Evolutionary conservation across 2,888 invertebrate genomes (phyloP).

Genomic region (Drosophila mayaguana): DNA sequence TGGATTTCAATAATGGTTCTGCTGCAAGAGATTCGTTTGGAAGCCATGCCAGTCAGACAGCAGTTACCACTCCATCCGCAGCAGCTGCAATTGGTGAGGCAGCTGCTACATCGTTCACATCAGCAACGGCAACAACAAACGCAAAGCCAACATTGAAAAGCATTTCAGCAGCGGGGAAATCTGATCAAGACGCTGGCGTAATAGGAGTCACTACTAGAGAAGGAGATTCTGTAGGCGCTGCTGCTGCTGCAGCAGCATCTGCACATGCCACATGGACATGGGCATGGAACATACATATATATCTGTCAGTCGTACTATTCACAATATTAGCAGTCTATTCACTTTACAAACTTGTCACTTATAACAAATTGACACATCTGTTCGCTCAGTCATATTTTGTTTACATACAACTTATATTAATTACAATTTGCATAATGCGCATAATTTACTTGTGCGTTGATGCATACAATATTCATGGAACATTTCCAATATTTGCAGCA

Average conservation of each 20-base stretch:
- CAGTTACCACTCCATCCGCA: slow-evolving; percentile 75
- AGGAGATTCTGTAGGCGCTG: neutral
- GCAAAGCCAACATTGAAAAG: slow-evolving; percentile 23
- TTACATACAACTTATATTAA: slow-evolving; percentile 92
- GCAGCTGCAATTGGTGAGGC: slow-evolving; percentile 72
- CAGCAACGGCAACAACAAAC: slow-evolving; percentile 82
- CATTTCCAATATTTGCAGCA: slow-evolving; percentile 91
- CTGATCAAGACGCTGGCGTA: neutral
- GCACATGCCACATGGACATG: slow-evolving; percentile 89
- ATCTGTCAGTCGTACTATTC: slow-evolving; percentile 93
- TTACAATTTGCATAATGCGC: slow-evolving; percentile 92
- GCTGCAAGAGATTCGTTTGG: neutral
- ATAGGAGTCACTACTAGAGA: slow-evolving; percentile 53
- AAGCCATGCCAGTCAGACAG: slow-evolving; percentile 21
- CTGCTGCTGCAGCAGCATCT: slow-evolving; percentile 62
- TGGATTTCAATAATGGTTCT: slow-evolving; percentile 62
- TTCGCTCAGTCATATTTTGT: slow-evolving; percentile 95
- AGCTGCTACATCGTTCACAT: slow-evolving; percentile 58
- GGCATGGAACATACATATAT: slow-evolving; percentile 96
- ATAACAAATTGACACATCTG: slow-evolving; percentile 94
- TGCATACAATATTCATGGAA: slow-evolving; percentile 94
- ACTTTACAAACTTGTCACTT: slow-evolving; percentile 93
- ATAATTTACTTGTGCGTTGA: slow-evolving; percentile 96
- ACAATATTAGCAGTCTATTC: slow-evolving; percentile 93
- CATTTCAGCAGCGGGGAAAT: slow-evolving; percentile 9